A percentile compares a stretch with the other conserved stretches of the same genome.
phyloP scores from a whole-genome alignment of 2,113 vertebrate genomes.

The Pachycephala philippinensis region DNA sequence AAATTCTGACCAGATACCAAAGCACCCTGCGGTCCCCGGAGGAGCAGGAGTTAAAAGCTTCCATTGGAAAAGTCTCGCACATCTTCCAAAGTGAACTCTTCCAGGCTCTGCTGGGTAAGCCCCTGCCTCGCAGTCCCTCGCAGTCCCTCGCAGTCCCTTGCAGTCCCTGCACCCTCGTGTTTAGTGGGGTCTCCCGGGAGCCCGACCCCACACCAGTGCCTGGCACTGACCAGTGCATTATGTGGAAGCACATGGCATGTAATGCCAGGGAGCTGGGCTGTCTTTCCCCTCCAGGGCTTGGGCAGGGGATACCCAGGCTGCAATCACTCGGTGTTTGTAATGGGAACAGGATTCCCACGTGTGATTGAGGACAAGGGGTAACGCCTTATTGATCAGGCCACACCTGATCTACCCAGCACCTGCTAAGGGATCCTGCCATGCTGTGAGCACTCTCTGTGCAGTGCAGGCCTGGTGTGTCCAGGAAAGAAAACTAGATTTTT shows the following conservation, averaged over 20 bases:
- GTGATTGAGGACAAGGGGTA: neutral
- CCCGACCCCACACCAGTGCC: neutral
- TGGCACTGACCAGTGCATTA: neutral
- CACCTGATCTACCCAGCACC: neutral
- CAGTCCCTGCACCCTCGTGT: neutral
- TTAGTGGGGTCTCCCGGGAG: neutral
- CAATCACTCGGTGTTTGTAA: neutral
- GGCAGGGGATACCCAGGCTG: neutral
- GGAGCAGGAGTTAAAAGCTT: slow-evolving; percentile 81
- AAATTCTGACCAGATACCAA: slow-evolving; percentile 82
- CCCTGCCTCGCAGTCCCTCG: neutral
- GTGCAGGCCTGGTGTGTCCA: neutral
- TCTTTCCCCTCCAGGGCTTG: neutral
- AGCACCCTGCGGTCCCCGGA: slow-evolving; percentile 78
- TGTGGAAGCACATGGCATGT: neutral
- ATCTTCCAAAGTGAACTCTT: slow-evolving; percentile 85
- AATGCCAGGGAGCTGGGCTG: neutral
- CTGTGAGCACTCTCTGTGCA: neutral
- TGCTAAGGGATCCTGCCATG: neutral
- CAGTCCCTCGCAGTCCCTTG: neutral
- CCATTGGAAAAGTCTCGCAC: slow-evolving; percentile 81
- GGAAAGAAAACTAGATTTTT: neutral
- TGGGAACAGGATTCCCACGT: neutral
- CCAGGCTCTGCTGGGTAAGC: slow-evolving; percentile 85
- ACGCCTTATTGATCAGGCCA: neutral